Conservation (phyloP, 2,113 vertebrate genomes). For the Mormyrus lacerda region DNA sequence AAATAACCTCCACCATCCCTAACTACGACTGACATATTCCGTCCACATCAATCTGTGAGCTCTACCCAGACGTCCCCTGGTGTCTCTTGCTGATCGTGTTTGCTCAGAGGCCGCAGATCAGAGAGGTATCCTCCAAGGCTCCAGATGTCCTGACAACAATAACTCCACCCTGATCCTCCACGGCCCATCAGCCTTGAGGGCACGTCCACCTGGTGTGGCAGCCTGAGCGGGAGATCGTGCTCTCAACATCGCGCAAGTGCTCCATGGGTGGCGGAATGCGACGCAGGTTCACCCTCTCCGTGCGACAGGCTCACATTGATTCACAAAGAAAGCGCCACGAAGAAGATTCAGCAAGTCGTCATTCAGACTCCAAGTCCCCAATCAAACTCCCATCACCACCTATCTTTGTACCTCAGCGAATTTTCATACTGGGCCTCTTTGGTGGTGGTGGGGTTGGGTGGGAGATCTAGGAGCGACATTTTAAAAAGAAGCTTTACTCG, state of each 20-base stretch:
- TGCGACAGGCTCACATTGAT: background rate
- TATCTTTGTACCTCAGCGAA: background rate
- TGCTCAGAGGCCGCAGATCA: background rate
- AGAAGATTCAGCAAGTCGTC: background rate
- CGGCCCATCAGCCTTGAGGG: background rate
- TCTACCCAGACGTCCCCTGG: background rate
- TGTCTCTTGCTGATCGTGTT: background rate
- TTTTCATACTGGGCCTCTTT: background rate
- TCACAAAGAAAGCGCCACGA: background rate
- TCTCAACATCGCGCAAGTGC: background rate
- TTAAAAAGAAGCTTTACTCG: background rate
- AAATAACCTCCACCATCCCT: background rate
- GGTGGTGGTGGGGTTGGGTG: background rate
- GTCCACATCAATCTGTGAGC: background rate
- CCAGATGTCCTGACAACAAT: background rate
- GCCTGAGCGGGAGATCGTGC: background rate
- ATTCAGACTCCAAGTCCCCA: background rate
- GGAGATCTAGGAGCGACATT: background rate
- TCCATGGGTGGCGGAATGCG: background rate
- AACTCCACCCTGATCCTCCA: background rate
- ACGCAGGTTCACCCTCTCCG: background rate
- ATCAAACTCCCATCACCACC: background rate
- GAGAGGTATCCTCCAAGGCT: background rate
- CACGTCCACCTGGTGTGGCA: background rate
- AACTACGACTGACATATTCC: background rate